Percentiles rank a stretch among this genome's conserved stretches.
Conservation (phyloP, 2,797 vertebrate genomes). For the Pitangus sulphuratus region DNA sequence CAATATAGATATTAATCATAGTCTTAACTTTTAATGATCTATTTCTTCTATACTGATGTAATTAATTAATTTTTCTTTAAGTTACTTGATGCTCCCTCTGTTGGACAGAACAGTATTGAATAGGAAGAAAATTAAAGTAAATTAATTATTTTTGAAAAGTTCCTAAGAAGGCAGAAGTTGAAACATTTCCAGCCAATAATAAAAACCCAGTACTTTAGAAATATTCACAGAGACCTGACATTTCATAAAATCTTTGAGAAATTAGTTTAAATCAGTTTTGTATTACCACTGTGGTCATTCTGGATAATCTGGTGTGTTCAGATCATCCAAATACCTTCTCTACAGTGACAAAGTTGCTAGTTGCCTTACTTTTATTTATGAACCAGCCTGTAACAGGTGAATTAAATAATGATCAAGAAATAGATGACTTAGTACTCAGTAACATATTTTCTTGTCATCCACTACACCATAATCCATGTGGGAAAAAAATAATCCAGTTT, state of each 20-base stretch:
- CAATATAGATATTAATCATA: not conserved
- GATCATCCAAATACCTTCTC: not conserved
- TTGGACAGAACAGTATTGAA: not conserved
- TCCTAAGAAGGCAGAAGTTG: not conserved
- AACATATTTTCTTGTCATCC: conserved; percentile 39
- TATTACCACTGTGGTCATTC: not conserved
- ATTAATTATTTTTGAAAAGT: not conserved
- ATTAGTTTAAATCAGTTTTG: not conserved
- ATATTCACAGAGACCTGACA: not conserved
- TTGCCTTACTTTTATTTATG: not conserved
- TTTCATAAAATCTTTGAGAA: not conserved
- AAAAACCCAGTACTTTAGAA: not conserved
- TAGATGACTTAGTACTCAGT: conserved; percentile 16
- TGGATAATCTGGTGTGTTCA: not conserved
- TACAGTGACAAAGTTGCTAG: not conserved
- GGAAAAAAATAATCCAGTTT: conserved; percentile 31
- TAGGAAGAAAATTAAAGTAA: not conserved
- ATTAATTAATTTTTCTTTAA: not conserved
- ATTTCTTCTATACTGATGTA: not conserved
- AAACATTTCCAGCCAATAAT: not conserved
- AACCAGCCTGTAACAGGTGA: not conserved
- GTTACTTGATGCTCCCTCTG: not conserved
- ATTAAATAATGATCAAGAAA: conserved; percentile 39
- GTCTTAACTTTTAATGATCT: not conserved
- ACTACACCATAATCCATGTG: conserved; percentile 17